These are phyloP conservation scores for Mycteria americana DNA, from an alignment of 2,797 vertebrate genomes.

Conservation along the genomic window DNA sequence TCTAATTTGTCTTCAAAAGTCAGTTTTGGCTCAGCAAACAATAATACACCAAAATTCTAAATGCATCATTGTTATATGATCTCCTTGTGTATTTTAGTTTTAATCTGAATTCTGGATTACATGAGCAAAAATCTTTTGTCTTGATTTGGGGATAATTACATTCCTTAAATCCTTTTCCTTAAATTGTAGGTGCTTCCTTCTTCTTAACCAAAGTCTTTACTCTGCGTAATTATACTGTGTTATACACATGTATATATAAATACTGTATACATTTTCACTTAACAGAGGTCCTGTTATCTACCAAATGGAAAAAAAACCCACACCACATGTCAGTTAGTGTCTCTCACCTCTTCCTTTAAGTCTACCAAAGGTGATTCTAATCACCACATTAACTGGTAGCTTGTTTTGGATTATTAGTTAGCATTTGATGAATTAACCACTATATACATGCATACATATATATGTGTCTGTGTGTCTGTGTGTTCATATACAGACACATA, in stretches of 20 bases:
- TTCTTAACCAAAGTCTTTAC: background rate
- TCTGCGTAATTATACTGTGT: background rate
- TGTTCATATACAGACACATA: no score
- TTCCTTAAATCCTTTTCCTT: background rate
- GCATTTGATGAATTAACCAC: background rate
- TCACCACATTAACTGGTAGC: background rate
- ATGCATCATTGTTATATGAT: background rate
- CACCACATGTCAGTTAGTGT: background rate
- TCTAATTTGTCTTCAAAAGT: background rate
- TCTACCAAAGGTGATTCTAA: background rate
- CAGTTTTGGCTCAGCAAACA: background rate
- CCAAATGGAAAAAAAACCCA: background rate
- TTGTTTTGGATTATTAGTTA: background rate
- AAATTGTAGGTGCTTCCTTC: background rate
- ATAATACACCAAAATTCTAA: background rate
- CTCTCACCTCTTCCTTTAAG: background rate
- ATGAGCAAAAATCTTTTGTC: background rate
- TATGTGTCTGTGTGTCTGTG: background rate
- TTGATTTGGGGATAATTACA: background rate
- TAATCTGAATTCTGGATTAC: background rate
- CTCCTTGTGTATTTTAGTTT: background rate
- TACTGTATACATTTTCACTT: background rate
- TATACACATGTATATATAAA: background rate
- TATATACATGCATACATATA: fast-evolving
- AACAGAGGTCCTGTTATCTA: background rate